Base-by-base conservation (phyloP, 2,888 invertebrate species). In the Melanophora roralis region DNA sequence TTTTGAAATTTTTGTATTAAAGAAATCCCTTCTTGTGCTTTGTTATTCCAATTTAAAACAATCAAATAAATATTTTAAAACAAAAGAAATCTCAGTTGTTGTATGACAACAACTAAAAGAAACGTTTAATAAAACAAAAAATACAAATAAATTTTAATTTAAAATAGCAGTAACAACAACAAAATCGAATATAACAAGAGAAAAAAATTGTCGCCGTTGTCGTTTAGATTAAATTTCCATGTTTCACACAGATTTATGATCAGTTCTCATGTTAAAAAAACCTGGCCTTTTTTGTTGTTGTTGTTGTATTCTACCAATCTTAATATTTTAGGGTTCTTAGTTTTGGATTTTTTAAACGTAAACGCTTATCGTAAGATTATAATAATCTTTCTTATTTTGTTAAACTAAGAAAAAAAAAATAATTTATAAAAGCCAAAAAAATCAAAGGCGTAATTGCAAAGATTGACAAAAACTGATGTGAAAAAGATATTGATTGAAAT, bases 191-290 rank as follows among this genome's bases (percentile, higher is more conserved):
- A 51, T 67, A 67, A 67, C 32, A 45, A 64, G 14, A 40, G 4
- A 65, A 64, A 34, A 27, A 62, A 64, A 67, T 71, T 60, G 32
- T 71, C 53, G 60, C 43, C 32, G 36, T 67, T 65, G 72, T 80
- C 67, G 45, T 76, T 72, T 80, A 76, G 72, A 80, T 80, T 72
- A 80, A 71, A 72, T 68, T 68, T 80, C 72, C 62, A 68, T 72
- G 65, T 75, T 76, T 71, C 67, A 57, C 72, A 53, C 76, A 80
- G 72, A 80, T 80, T 80, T 80, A 80, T 80, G 80, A 67, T 62
- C 72, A 51, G 14, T 59, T 57, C 32, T 65, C 51, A 69, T 68
- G 68, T 73, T 68, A 19, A 11, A 34, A 14, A 55, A 43, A 40
- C 36, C 21, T 51, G 53, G 49, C 47, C 45, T 60, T 72, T 72